These are phyloP conservation scores for Dichetophora obliterata DNA, from an alignment of 2,888 invertebrate genomes.

Conservation along the genomic window DNA sequence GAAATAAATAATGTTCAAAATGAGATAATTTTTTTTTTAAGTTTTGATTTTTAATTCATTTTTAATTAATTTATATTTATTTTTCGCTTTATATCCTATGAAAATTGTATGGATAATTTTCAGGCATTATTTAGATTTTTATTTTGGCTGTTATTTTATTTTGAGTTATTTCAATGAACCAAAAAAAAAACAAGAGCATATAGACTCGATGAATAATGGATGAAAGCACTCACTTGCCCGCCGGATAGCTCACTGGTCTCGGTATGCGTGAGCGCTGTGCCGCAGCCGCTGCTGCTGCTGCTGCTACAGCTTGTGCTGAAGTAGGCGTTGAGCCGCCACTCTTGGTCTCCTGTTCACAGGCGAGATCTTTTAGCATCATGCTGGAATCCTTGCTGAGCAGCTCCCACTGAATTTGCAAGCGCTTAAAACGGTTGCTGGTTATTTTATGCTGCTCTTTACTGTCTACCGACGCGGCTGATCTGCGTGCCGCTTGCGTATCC, in stretches of 20 bases:
- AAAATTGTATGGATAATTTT: no score
- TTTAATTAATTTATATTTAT: no score
- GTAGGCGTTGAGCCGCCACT: slow-evolving; percentile 70
- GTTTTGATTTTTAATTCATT: no score
- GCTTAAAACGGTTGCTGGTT: slow-evolving; percentile 69
- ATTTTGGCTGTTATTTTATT: no score
- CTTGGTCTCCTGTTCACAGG: slow-evolving; percentile 65
- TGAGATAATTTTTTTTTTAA: no score
- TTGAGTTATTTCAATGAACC: not conserved
- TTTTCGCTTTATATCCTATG: no score
- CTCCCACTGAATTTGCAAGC: slow-evolving; percentile 70
- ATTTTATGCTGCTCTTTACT: slow-evolving; percentile 66
- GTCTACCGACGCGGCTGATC: slow-evolving; percentile 11
- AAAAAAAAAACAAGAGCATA: slow-evolving; percentile 9
- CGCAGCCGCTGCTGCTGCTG: slow-evolving; percentile 54
- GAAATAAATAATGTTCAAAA: no score
- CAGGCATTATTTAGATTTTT: no score
- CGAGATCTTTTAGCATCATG: slow-evolving; percentile 68
- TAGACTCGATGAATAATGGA: not conserved
- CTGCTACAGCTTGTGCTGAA: slow-evolving; percentile 56
- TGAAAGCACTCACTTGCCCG: slow-evolving; percentile 65
- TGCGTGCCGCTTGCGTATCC: slow-evolving; percentile 30
- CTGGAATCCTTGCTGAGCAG: slow-evolving; percentile 69
- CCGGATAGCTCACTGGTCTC: slow-evolving; percentile 69
- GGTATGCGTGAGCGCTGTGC: slow-evolving; percentile 68